Conservation (phyloP, 2,113 vertebrate genomes). For the Oryzias curvinotus region DNA sequence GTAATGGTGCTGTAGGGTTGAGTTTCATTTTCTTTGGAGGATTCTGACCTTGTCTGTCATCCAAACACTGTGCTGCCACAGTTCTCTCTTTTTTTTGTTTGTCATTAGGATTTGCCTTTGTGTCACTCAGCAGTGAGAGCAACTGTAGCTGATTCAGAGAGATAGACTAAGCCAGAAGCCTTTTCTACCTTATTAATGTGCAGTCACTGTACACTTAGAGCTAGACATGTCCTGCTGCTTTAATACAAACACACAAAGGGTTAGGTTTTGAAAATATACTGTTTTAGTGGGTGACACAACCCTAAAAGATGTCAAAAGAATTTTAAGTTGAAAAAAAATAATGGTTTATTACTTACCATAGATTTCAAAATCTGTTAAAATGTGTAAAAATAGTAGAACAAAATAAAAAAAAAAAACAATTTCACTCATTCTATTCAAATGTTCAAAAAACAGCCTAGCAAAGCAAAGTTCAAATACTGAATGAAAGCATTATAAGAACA, state of each 20-base stretch:
- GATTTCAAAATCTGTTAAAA: conserved; percentile 36
- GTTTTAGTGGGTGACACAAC: no score
- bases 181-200: conserved; percentile 54
- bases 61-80: conserved; percentile 50
- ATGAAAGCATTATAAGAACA: conserved; percentile 18
- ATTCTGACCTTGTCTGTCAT: conserved; percentile 73
- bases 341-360: background rate
- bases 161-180: conserved; percentile 80
- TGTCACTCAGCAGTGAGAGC: conserved; percentile 81
- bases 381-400: conserved; percentile 21
- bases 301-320: no score
- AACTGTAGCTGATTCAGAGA: conserved; percentile 73
- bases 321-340: background rate
- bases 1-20: conserved; percentile 69
- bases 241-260: background rate
- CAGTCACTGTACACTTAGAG: conserved; percentile 39
- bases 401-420: background rate
- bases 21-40: conserved; percentile 70
- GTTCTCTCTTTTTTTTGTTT: conserved; percentile 36
- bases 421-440: background rate
- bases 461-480: conserved; percentile 13
- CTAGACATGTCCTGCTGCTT: conserved; percentile 44
- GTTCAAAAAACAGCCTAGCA: background rate
- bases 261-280: no score
- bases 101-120: conserved; percentile 80